phyloP scores from a whole-genome alignment of 1,140 invertebrate species.

The Eueides isabella region DNA sequence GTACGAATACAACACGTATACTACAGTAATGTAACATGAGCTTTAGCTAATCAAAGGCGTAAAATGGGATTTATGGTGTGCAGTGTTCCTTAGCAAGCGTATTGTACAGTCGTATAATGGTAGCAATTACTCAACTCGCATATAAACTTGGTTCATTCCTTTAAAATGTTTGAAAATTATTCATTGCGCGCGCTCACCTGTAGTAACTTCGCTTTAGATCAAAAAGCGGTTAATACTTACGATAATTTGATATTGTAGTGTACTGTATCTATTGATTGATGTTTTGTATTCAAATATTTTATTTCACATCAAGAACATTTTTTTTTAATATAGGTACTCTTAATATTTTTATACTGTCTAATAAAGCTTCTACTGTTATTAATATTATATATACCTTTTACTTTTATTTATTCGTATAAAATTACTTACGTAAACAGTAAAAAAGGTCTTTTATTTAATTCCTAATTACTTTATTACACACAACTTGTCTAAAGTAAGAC shows the following conservation, averaged over 20 bases:
- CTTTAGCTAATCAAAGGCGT: constrained; percentile 74
- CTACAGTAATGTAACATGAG: constrained; percentile 64
- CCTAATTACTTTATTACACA: too few species aligned
- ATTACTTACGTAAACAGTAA: too few species aligned
- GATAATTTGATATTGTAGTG: background rate
- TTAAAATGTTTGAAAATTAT: constrained; percentile 14
- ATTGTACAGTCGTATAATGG: constrained; percentile 73
- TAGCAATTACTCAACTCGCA: constrained; percentile 74
- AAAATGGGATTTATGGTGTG: constrained; percentile 78
- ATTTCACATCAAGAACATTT: too few species aligned
- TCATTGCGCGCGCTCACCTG: constrained; percentile 8
- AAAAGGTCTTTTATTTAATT: too few species aligned
- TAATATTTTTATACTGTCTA: too few species aligned
- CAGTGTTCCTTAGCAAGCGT: constrained; percentile 72
- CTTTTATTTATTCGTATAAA: too few species aligned
- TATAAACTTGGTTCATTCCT: constrained; percentile 53
- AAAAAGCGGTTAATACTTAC: background rate
- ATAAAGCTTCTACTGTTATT: too few species aligned
- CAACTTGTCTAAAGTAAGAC: too few species aligned
- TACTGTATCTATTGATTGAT: background rate
- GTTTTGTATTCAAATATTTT: too few species aligned
- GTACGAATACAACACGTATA: constrained; percentile 55
- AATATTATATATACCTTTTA: too few species aligned
- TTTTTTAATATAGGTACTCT: too few species aligned
- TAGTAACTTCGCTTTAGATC: background rate